These are phyloP conservation scores for Tetanocera ferruginea DNA, from an alignment of 2,888 invertebrate species.

Conservation along the genomic window DNA sequence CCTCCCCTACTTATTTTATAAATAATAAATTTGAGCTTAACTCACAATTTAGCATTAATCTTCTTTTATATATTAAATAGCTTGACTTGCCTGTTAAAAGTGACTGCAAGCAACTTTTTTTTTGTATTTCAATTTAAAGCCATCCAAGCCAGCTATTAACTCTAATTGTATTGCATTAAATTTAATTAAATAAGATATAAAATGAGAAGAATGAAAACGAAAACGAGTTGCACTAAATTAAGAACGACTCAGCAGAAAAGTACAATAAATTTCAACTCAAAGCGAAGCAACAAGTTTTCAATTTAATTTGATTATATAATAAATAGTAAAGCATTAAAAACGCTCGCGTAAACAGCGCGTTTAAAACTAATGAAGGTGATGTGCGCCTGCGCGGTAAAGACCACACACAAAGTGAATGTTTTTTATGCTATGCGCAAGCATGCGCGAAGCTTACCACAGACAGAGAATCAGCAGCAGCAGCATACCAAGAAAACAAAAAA, in stretches of 20 bases:
- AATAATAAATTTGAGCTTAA: too few relatives aligned
- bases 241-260: background rate
- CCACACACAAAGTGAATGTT: slow-evolving; percentile 30
- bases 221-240: background rate
- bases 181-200: background rate
- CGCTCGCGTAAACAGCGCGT: slow-evolving; percentile 30
- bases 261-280: background rate
- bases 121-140: background rate
- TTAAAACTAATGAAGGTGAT: slow-evolving; percentile 21
- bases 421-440: slow-evolving; percentile 36
- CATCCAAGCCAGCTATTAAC: background rate
- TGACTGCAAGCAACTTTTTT: too few relatives aligned
- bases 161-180: background rate
- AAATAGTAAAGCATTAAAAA: slow-evolving; percentile 7
- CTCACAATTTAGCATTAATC: too few relatives aligned
- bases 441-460: slow-evolving; percentile 21
- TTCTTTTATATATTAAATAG: too few relatives aligned
- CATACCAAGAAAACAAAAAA: background rate
- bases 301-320: background rate
- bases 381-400: slow-evolving; percentile 31
- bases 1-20: too few relatives aligned
- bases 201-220: background rate
- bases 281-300: background rate
- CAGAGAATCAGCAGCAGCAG: slow-evolving; percentile 2
- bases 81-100: too few relatives aligned